phyloP scores from a whole-genome alignment of 1,140 invertebrate genomes.

The Pararge aegeria region DNA sequence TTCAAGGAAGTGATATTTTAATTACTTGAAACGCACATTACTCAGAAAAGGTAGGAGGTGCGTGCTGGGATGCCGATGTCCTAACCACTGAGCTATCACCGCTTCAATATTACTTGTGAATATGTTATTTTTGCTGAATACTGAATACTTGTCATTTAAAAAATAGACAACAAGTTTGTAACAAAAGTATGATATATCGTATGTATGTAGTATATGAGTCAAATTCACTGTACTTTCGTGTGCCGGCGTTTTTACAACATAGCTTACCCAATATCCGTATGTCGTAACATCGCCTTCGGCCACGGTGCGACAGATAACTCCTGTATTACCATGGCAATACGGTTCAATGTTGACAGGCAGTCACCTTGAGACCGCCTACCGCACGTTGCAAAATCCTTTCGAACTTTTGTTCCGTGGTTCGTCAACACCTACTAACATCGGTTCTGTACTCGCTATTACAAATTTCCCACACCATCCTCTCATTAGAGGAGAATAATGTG shows the following conservation, averaged over 20 bases:
- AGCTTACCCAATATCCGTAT: slow-evolving; percentile 43
- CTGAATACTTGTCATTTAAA: too few relatives aligned
- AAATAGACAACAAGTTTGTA: too few relatives aligned
- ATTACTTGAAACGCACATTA: too few relatives aligned
- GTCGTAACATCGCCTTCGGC: slow-evolving; percentile 28
- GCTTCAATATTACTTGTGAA: too few relatives aligned
- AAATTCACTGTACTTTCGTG: slow-evolving; percentile 24
- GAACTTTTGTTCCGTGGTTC: slow-evolving; percentile 41
- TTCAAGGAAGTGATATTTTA: too few relatives aligned
- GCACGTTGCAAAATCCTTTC: slow-evolving; percentile 39
- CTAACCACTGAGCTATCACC: too few relatives aligned
- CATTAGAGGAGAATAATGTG: not conserved
- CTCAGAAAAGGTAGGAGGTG: too few relatives aligned
- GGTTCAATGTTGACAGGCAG: slow-evolving; percentile 22
- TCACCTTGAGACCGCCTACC: slow-evolving; percentile 37
- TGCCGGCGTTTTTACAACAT: slow-evolving; percentile 36
- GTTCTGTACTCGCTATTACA: not conserved
- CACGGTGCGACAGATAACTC: slow-evolving; percentile 3
- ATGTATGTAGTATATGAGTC: slow-evolving; percentile 9
- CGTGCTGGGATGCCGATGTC: too few relatives aligned
- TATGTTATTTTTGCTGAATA: too few relatives aligned
- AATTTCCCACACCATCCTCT: not conserved
- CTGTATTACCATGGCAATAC: slow-evolving; percentile 27
- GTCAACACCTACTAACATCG: slow-evolving; percentile 20
- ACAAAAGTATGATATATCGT: too few relatives aligned